A percentile compares a stretch with the other conserved stretches of the same genome.
Conservation (phyloP, 2,888 invertebrate genomes). For the Ctena decussata region DNA sequence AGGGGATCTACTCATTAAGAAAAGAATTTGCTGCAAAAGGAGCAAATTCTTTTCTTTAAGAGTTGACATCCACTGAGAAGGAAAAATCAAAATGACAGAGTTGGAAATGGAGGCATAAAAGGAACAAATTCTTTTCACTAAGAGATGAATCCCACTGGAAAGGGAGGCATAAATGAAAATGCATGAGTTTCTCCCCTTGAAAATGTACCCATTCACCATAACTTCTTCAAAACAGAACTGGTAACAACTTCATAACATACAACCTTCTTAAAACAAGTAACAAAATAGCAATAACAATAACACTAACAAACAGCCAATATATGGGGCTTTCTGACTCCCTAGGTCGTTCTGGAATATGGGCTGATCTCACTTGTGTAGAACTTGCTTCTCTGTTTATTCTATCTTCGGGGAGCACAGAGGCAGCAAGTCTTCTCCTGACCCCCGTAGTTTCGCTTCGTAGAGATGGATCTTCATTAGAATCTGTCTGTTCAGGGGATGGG, state of each 20-base stretch:
- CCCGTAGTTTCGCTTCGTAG: conserved; percentile 7
- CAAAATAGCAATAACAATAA: conserved; percentile 46
- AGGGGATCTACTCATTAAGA: too few relatives aligned
- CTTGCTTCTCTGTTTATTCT: neutral
- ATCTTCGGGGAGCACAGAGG: neutral
- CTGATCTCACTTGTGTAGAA: neutral
- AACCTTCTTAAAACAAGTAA: conserved; percentile 55
- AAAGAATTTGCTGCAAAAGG: too few relatives aligned
- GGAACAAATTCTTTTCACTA: too few relatives aligned
- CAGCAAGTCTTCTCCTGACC: conserved; percentile 38
- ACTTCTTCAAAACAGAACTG: neutral
- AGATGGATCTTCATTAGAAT: neutral
- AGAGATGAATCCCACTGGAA: too few relatives aligned
- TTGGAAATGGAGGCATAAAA: too few relatives aligned
- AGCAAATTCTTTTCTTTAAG: too few relatives aligned
- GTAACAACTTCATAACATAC: conserved; percentile 48
- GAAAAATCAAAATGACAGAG: too few relatives aligned
- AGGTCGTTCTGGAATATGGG: neutral
- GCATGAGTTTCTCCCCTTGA: too few relatives aligned
- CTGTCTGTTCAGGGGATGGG: neutral
- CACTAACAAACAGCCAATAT: conserved; percentile 41
- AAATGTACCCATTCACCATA: too few relatives aligned
- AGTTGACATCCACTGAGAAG: too few relatives aligned
- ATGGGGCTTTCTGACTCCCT: conserved; percentile 20
- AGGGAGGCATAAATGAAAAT: too few relatives aligned